Evolutionary conservation across 2,113 vertebrate species (phyloP).

Genomic region (Hylia prasina): DNA sequence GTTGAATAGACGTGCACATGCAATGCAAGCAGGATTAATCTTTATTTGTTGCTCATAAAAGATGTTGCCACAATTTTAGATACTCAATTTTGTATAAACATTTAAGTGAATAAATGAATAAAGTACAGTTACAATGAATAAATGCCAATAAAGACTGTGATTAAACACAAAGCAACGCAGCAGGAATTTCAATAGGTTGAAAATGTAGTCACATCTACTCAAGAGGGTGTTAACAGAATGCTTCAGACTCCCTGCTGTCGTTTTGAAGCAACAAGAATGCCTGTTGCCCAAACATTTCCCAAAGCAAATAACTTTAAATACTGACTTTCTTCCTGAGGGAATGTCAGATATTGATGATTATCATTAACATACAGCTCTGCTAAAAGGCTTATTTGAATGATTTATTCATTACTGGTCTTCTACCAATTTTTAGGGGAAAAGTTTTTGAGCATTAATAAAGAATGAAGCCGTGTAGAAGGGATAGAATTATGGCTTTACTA

Average conservation of each 20-base stretch:
- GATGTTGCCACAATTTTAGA: conserved; percentile 16
- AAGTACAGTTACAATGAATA: conserved; percentile 33
- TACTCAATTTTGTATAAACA: conserved; percentile 47
- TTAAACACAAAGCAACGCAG: not conserved
- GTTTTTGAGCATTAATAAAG: not conserved
- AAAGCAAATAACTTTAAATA: not conserved
- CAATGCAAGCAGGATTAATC: conserved; percentile 25
- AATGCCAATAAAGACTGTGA: conserved; percentile 17
- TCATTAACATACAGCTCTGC: not conserved
- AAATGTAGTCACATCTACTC: conserved; percentile 15
- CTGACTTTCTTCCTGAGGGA: not conserved
- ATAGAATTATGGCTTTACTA: not conserved
- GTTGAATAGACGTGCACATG: conserved; percentile 25
- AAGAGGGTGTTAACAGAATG: conserved; percentile 34
- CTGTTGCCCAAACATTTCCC: not conserved
- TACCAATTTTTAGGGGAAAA: not conserved
- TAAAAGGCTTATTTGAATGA: not conserved
- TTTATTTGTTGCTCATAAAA: conserved; percentile 51
- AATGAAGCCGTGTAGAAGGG: not conserved
- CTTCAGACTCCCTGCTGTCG: not conserved
- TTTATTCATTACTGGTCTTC: not conserved
- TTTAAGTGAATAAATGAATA: conserved; percentile 51
- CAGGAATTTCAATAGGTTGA: conserved; percentile 30
- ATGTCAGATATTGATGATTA: not conserved
- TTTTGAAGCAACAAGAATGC: not conserved